phyloP scores from a whole-genome alignment of 2,888 invertebrate species.

The Therioaphis trifolii region DNA sequence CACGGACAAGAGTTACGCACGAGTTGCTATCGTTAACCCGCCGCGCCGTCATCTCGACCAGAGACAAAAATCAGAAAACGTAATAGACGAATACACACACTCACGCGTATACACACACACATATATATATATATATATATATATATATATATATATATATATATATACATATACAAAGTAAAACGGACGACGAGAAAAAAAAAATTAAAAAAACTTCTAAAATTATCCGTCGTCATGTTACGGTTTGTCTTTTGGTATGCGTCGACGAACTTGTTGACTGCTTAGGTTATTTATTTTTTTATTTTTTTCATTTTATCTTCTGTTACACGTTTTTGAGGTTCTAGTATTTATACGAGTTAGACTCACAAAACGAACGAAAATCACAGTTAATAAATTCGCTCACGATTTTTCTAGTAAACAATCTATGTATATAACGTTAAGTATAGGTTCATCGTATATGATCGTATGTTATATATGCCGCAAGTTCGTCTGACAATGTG shows the following conservation, averaged over 20 bases:
- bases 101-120: neutral
- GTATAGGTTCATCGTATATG: no score
- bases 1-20: slow-evolving; percentile 54
- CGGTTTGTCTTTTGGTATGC: slow-evolving; percentile 55
- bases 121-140: neutral
- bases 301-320: neutral
- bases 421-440: no score
- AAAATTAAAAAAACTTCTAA: slow-evolving; percentile 10
- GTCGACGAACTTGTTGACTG: slow-evolving; percentile 30
- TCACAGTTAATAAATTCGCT: neutral
- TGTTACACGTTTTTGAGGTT: neutral
- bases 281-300: neutral
- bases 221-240: slow-evolving; percentile 59
- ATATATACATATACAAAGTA: neutral
- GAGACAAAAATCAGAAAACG: slow-evolving; percentile 58
- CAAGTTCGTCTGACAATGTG: no score
- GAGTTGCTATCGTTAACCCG: slow-evolving; percentile 58
- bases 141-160: neutral
- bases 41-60: slow-evolving; percentile 4
- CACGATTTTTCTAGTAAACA: neutral
- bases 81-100: neutral
- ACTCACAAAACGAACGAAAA: neutral
- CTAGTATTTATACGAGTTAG: neutral
- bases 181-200: slow-evolving; percentile 36
- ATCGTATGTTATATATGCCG: no score